A percentile compares a stretch with the other conserved stretches of the same genome.
These are phyloP conservation scores for Oppia nitens DNA, from an alignment of 1,140 invertebrate species.

Conservation along the genomic window DNA sequence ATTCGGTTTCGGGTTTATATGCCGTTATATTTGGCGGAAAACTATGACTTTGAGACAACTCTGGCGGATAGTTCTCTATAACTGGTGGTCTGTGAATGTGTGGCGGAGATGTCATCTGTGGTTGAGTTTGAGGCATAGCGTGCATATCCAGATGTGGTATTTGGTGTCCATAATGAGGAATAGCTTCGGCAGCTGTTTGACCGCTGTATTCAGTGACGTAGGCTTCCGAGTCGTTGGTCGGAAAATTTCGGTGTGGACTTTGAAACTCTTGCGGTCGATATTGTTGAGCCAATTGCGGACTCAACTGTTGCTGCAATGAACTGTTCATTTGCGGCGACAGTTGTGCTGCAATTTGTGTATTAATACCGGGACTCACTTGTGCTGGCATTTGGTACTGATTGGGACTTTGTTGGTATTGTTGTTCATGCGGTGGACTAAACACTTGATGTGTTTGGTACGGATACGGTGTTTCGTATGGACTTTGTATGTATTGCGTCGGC, in stretches of 20 bases:
- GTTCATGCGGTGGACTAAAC: constrained; percentile 12
- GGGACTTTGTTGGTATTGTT: constrained; percentile 5
- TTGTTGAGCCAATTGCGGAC: constrained; percentile 3
- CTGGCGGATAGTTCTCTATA: neutral
- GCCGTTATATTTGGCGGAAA: neutral
- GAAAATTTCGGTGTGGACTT: neutral
- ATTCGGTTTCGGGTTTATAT: neutral
- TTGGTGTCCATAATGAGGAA: no score
- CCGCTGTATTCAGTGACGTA: neutral
- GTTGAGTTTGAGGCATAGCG: neutral
- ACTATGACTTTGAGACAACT: neutral
- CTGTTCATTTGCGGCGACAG: neutral
- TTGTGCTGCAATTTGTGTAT: constrained; percentile 8
- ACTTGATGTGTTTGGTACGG: neutral
- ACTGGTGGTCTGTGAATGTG: neutral
- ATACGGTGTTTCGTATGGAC: neutral
- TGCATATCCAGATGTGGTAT: neutral
- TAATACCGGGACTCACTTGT: neutral
- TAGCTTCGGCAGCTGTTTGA: neutral
- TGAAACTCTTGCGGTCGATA: neutral
- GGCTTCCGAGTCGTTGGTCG: neutral
- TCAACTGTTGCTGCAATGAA: neutral
- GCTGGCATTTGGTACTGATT: constrained; percentile 3
- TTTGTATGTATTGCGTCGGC: neutral
- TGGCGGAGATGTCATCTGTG: neutral